Evolutionary conservation across 2,113 vertebrate genomes (phyloP).

Genomic region (Pomatorhinus ruficollis): DNA sequence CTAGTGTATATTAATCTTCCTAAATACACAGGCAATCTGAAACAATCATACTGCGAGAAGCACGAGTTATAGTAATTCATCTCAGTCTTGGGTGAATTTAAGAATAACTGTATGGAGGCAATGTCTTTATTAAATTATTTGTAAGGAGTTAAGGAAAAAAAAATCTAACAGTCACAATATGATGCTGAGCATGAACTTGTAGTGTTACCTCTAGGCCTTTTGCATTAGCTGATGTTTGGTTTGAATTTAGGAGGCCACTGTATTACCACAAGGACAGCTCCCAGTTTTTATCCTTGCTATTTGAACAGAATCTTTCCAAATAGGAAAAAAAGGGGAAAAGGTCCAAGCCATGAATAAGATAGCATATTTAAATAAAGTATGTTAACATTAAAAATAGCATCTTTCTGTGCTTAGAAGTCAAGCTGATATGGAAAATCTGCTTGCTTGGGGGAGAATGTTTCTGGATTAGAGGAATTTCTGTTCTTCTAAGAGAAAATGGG

Average conservation of each 20-base stretch:
- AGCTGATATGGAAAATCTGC: not conserved
- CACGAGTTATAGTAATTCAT: not conserved
- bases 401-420: not conserved
- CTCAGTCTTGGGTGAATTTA: not conserved
- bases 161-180: not conserved
- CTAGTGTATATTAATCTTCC: conserved; percentile 1
- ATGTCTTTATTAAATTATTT: conserved; percentile 2
- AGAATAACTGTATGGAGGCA: not conserved
- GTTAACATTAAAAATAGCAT: not conserved
- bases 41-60: not conserved
- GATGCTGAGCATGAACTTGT: not conserved
- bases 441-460: not conserved
- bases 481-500: not conserved
- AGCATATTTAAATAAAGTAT: not conserved
- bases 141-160: not conserved
- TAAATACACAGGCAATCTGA: not conserved
- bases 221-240: not conserved
- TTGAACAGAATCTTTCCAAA: not conserved
- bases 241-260: not conserved
- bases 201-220: not conserved
- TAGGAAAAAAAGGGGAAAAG: fast-evolving
- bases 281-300: not conserved
- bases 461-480: not conserved
- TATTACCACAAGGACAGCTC: not conserved
- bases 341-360: not conserved